Evolutionary conservation across 2,888 invertebrate genomes (phyloP).

Genomic region (Pterostichus niger): DNA sequence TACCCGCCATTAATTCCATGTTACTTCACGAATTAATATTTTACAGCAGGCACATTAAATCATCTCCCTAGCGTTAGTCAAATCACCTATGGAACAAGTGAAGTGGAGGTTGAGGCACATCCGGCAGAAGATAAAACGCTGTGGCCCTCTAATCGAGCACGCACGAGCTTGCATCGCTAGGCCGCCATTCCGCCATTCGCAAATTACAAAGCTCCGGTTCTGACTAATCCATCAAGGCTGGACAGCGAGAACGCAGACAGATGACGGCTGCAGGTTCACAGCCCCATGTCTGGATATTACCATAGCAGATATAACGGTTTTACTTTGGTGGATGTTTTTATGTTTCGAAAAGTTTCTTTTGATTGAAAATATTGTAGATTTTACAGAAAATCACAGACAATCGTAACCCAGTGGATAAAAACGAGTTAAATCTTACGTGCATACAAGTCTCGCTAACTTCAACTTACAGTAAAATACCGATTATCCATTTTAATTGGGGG

Average conservation of each 20-base stretch:
- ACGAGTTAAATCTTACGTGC: no score
- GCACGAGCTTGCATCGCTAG: conserved; percentile 15
- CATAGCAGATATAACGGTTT: not conserved
- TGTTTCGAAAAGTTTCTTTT: no score
- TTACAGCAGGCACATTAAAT: not conserved
- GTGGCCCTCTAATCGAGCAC: conserved; percentile 41
- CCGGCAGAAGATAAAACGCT: conserved; percentile 47
- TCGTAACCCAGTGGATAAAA: no score
- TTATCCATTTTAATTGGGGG: no score
- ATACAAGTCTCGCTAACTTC: not conserved
- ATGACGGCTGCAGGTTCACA: not conserved
- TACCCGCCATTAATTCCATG: not conserved
- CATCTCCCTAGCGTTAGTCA: no score
- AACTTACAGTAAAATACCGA: no score
- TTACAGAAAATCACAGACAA: no score
- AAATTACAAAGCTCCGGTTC: conserved; percentile 56
- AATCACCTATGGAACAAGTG: no score
- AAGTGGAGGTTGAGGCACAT: conserved; percentile 6
- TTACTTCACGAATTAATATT: conserved; percentile 12
- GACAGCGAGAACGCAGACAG: conserved; percentile 27
- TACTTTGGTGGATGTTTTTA: not conserved
- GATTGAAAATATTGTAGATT: no score
- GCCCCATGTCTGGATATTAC: not conserved
- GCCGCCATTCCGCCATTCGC: conserved; percentile 12
- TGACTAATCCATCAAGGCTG: conserved; percentile 50